A percentile compares a stretch with the other conserved stretches of the same genome.
Conservation (phyloP, 2,888 invertebrate species). For the Temnothorax unifasciatus region DNA sequence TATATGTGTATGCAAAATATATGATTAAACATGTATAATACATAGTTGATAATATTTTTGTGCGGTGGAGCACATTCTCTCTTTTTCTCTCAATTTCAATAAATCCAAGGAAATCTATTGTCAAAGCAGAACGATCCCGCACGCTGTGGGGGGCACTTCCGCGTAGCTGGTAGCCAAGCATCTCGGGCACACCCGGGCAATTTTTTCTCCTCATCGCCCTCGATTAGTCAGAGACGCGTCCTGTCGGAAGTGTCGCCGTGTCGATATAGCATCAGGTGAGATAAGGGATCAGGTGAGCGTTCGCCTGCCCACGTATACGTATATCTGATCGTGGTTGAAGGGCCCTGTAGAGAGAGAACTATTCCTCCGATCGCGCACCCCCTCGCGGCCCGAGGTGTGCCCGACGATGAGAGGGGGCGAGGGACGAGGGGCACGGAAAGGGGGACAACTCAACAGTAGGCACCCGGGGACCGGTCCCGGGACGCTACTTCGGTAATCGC, state of each 20-base stretch:
- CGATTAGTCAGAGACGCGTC: constrained; percentile 68
- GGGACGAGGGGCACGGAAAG: constrained; percentile 36
- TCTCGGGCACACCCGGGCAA: constrained; percentile 50
- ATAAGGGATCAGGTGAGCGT: constrained; percentile 69
- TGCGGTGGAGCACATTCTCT: not conserved
- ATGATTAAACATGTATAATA: not conserved
- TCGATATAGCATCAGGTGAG: constrained; percentile 53
- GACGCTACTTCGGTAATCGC: constrained; percentile 84
- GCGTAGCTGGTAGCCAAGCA: constrained; percentile 47
- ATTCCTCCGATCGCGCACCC: constrained; percentile 80
- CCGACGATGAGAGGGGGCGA: constrained; percentile 46
- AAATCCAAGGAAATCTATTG: constrained; percentile 10
- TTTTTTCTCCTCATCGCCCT: constrained; percentile 67
- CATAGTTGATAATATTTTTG: not conserved
- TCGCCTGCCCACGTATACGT: constrained; percentile 47
- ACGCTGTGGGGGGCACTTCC: constrained; percentile 33
- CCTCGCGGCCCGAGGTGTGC: constrained; percentile 62
- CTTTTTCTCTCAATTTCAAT: constrained; percentile 1
- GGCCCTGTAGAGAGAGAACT: constrained; percentile 76
- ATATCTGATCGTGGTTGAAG: constrained; percentile 75
- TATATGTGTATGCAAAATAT: not conserved
- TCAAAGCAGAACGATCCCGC: constrained; percentile 4
- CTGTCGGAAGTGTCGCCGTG: constrained; percentile 71
- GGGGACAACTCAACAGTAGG: constrained; percentile 83
- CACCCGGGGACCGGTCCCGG: constrained; percentile 80